Percentiles rank a stretch among this genome's conserved stretches.
Evolutionary conservation across 2,888 invertebrate genomes (phyloP).

Genomic region (Rutpela maculata): DNA sequence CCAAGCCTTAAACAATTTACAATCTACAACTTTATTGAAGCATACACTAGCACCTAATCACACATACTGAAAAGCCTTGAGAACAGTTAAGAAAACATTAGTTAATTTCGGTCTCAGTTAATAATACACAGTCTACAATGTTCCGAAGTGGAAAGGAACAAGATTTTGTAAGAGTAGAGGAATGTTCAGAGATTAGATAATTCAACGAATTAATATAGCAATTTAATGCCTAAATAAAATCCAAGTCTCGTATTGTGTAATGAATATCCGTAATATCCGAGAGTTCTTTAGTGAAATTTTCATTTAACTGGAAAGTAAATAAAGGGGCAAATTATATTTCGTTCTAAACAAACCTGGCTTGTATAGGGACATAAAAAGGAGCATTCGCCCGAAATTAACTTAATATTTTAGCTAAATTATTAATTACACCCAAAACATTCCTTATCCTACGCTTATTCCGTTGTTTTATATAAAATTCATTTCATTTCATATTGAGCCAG

Average conservation of each 20-base stretch:
- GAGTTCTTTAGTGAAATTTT: slow-evolving; percentile 10
- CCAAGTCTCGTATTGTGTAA: not conserved
- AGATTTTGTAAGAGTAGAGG: not conserved
- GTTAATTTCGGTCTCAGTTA: too few species aligned
- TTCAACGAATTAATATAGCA: not conserved
- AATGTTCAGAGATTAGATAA: not conserved
- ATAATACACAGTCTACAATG: too few species aligned
- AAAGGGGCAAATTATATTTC: not conserved
- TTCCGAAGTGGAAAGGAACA: slow-evolving; percentile 2
- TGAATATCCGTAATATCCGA: slow-evolving; percentile 1
- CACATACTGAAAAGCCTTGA: not conserved
- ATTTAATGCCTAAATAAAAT: slow-evolving; percentile 2
- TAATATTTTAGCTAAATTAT: slow-evolving; percentile 4
- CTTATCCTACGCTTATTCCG: not conserved
- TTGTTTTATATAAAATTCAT: not conserved
- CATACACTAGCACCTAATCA: too few species aligned
- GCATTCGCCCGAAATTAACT: not conserved
- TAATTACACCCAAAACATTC: not conserved
- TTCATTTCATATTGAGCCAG: not conserved
- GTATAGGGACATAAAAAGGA: not conserved
- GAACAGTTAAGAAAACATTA: too few species aligned
- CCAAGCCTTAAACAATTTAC: too few species aligned
- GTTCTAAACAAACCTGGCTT: not conserved
- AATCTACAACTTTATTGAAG: too few species aligned
- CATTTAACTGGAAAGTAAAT: slow-evolving; percentile 11